Evolutionary conservation across 2,888 invertebrate genomes (phyloP).

Genomic region (Volucella bombylans): DNA sequence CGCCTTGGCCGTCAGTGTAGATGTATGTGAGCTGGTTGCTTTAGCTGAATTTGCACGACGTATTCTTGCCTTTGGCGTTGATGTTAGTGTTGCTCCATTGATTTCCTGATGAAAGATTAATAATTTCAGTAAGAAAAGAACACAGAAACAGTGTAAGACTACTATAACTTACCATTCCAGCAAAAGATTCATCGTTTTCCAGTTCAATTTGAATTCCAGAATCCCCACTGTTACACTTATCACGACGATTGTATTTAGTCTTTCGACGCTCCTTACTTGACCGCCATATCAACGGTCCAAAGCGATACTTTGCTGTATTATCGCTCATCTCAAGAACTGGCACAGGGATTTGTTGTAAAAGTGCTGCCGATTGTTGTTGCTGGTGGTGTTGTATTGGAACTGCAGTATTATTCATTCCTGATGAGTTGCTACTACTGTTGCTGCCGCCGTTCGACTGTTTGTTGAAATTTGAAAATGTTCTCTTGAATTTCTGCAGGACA

Average conservation of each 20-base stretch:
- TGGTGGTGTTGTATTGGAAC: conserved; percentile 35
- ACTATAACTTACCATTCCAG: conserved; percentile 64
- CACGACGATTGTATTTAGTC: conserved; percentile 87
- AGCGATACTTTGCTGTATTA: conserved; percentile 83
- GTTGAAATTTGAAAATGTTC: conserved; percentile 85
- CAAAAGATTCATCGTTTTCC: conserved; percentile 82
- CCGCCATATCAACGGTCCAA: conserved; percentile 88
- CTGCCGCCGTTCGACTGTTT: conserved; percentile 75
- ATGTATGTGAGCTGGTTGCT: conserved; percentile 74
- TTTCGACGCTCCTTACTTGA: conserved; percentile 88
- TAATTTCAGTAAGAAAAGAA: conserved; percentile 20
- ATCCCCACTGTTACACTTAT: conserved; percentile 89
- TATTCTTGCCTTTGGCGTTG: conserved; percentile 77
- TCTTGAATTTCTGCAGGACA: conserved; percentile 88
- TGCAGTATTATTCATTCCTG: conserved; percentile 45
- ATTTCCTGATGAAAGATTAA: conserved; percentile 52
- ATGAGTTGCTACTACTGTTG: conserved; percentile 56
- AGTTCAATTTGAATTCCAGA: conserved; percentile 88
- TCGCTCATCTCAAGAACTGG: conserved; percentile 69
- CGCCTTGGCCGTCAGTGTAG: conserved; percentile 75
- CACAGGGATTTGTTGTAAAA: conserved; percentile 69
- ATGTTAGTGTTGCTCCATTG: conserved; percentile 75
- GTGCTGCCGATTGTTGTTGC: conserved; percentile 40
- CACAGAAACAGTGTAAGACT: not conserved
- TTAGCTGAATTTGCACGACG: conserved; percentile 82